Evolutionary conservation across 1,140 invertebrate genomes (phyloP).

Genomic region (Neodiprion pinetum): DNA sequence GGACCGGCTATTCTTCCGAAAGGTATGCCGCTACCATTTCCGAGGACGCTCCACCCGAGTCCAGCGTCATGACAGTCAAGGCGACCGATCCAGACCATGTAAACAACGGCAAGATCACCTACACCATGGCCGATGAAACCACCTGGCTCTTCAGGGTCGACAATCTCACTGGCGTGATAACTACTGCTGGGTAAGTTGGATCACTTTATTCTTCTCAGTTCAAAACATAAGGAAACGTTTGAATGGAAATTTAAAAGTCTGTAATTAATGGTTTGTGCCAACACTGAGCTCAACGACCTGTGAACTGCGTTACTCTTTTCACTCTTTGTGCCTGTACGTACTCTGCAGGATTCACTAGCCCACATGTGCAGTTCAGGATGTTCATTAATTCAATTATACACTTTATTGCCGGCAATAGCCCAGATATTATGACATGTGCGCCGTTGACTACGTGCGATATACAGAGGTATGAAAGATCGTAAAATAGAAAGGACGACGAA

Average conservation of each 20-base stretch:
- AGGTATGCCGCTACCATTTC: slow-evolving; percentile 78
- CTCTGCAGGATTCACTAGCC: too few relatives aligned
- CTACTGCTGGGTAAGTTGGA: slow-evolving; percentile 83
- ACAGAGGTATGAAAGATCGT: slow-evolving; percentile 37
- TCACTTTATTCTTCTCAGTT: too few relatives aligned
- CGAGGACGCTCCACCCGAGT: slow-evolving; percentile 79
- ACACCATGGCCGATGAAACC: slow-evolving; percentile 90
- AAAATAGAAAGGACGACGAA: slow-evolving; percentile 36
- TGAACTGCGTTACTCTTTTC: not conserved
- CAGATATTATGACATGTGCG: not conserved
- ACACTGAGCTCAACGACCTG: slow-evolving; percentile 4
- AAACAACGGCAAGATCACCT: slow-evolving; percentile 87
- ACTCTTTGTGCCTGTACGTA: not conserved
- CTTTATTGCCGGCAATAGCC: slow-evolving; percentile 1
- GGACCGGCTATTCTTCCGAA: slow-evolving; percentile 38
- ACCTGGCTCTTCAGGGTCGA: slow-evolving; percentile 93
- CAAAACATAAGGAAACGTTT: too few relatives aligned
- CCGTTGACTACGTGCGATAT: not conserved
- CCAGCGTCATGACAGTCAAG: slow-evolving; percentile 82
- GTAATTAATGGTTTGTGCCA: too few relatives aligned
- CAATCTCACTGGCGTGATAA: slow-evolving; percentile 89
- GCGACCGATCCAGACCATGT: slow-evolving; percentile 90
- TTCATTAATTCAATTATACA: not conserved
- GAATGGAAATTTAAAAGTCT: too few relatives aligned
- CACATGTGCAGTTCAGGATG: not conserved